Conservation (phyloP, 1,140 invertebrate species). For the Drosophila rufa region DNA sequence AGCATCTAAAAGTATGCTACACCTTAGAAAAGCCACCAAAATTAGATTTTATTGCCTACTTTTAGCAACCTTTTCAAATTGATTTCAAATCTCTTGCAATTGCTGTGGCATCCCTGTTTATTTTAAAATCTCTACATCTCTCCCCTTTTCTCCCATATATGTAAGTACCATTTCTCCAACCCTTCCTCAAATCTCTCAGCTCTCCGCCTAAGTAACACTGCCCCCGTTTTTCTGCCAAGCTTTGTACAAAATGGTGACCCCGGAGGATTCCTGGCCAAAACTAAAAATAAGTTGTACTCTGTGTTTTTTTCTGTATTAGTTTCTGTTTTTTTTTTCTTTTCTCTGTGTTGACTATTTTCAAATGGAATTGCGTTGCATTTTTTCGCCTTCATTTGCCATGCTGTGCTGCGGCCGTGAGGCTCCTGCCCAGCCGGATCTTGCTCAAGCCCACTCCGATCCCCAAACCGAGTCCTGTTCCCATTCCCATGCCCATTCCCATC, state of each 20-base stretch:
- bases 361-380: constrained; percentile 67
- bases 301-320: constrained; percentile 39
- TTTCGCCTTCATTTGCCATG: constrained; percentile 55
- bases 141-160: constrained; percentile 4
- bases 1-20: not conserved
- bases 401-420: constrained; percentile 38
- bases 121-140: not conserved
- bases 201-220: constrained; percentile 60
- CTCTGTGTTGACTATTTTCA: constrained; percentile 46
- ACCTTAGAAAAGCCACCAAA: not conserved
- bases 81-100: not conserved
- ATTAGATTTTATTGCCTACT: not conserved
- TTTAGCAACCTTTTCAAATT: not conserved
- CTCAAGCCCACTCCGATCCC: constrained; percentile 27
- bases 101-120: not conserved
- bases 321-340: constrained; percentile 19
- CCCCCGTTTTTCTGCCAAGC: constrained; percentile 35
- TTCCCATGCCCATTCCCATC: constrained; percentile 3
- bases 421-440: constrained; percentile 29
- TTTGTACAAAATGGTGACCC: constrained; percentile 55
- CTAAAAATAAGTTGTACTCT: constrained; percentile 76
- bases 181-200: constrained; percentile 1
- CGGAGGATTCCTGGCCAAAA: constrained; percentile 31
- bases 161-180: constrained; percentile 24
- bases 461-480: constrained; percentile 31